Evolutionary conservation across 2,113 vertebrate species (phyloP).

Genomic region (Lampris incognitus): DNA sequence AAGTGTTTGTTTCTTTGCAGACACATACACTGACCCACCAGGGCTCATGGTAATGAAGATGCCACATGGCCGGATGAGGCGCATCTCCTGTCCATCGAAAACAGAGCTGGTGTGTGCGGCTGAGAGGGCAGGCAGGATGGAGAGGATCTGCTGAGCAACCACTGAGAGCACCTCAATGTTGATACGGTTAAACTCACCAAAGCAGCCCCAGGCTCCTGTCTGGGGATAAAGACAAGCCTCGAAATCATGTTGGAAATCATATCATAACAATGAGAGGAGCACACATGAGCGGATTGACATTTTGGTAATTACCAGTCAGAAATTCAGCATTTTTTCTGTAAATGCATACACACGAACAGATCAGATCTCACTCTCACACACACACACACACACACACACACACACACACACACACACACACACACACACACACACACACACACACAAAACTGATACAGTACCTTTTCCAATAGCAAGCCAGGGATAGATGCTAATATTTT

Average conservation of each 20-base stretch:
- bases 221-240: slow-evolving; percentile 39
- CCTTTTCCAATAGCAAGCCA: no score
- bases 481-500: no score
- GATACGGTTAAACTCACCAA: slow-evolving; percentile 92
- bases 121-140: slow-evolving; percentile 86
- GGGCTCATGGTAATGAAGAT: slow-evolving; percentile 95
- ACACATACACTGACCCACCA: slow-evolving; percentile 71
- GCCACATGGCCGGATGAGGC: slow-evolving; percentile 87
- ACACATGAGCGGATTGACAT: no score
- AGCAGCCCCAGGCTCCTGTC: slow-evolving; percentile 93
- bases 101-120: slow-evolving; percentile 78
- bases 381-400: no score
- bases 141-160: slow-evolving; percentile 92
- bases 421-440: no score
- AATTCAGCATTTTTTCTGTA: no score
- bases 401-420: no score
- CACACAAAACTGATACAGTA: no score
- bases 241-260: no score
- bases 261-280: no score
- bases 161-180: slow-evolving; percentile 91
- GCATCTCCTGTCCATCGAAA: slow-evolving; percentile 87
- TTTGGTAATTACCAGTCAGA: background rate
- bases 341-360: no score
- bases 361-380: no score
- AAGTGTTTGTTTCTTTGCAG: background rate